Percentiles rank a stretch among this genome's conserved stretches.
phyloP scores from a whole-genome alignment of 2,888 invertebrate genomes.

The Gymnocheta viridis region DNA sequence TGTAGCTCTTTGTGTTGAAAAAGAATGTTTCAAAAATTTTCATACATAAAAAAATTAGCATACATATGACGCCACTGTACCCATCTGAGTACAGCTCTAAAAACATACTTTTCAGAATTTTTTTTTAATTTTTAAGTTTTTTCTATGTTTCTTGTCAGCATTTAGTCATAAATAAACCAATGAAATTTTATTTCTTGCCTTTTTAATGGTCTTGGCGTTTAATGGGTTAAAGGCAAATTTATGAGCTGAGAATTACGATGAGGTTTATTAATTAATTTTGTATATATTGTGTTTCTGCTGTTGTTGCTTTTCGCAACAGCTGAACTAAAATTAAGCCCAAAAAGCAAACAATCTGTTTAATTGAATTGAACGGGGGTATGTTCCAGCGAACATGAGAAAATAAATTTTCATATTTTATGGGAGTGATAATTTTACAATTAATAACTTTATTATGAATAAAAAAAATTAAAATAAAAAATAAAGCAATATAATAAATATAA shows the following conservation, averaged over 20 bases:
- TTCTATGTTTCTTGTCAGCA: too few species aligned
- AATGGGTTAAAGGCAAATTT: conserved; percentile 49
- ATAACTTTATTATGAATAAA: conserved; percentile 66
- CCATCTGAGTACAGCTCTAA: too few species aligned
- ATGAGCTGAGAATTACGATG: conserved; percentile 57
- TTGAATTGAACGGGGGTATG: conserved; percentile 34
- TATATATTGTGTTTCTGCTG: neutral
- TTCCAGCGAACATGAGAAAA: conserved; percentile 31
- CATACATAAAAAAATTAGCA: too few species aligned
- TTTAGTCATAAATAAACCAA: too few species aligned
- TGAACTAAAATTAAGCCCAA: conserved; percentile 34
- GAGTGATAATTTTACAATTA: conserved; percentile 62
- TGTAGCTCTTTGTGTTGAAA: too few species aligned
- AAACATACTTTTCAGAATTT: too few species aligned
- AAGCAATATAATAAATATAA: neutral
- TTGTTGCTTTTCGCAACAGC: conserved; percentile 4
- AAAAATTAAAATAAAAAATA: neutral
- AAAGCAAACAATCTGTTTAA: conserved; percentile 22
- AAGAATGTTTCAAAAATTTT: too few species aligned
- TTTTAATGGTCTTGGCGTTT: too few species aligned
- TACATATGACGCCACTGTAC: too few species aligned
- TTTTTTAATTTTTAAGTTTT: too few species aligned
- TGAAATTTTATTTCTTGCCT: too few species aligned
- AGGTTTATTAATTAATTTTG: conserved; percentile 44
- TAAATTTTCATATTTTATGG: conserved; percentile 59